Evolutionary conservation across 2,888 invertebrate genomes (phyloP).

Genomic region (Dorcus parallelipipedus): DNA sequence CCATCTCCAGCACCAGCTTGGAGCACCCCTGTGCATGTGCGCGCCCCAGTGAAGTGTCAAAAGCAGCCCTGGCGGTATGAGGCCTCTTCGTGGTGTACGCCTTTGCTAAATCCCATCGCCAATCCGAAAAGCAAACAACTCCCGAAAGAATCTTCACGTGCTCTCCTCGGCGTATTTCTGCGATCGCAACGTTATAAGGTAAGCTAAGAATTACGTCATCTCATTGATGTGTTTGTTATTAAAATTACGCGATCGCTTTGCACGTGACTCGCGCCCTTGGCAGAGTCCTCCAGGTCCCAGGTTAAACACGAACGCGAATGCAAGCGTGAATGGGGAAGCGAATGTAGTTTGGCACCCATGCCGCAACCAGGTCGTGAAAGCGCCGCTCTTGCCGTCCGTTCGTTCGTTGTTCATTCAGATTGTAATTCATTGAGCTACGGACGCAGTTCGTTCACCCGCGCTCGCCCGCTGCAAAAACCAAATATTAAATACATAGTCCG

Average conservation of each 20-base stretch:
- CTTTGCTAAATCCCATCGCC: not conserved
- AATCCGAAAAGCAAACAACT: no score
- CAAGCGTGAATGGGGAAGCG: slow-evolving; percentile 16
- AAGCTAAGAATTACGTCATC: slow-evolving; percentile 33
- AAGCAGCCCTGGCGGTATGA: not conserved
- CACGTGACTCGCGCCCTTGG: slow-evolving; percentile 26
- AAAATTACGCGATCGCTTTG: slow-evolving; percentile 2
- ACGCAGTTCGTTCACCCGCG: slow-evolving; percentile 38
- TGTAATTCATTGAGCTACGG: slow-evolving; percentile 33
- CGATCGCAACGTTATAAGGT: slow-evolving; percentile 32
- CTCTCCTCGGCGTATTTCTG: not conserved
- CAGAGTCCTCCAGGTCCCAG: slow-evolving; percentile 26
- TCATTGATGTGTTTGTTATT: slow-evolving; percentile 7
- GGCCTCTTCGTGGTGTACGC: not conserved
- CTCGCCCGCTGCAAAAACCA: slow-evolving; percentile 35
- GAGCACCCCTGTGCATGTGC: slow-evolving; percentile 21
- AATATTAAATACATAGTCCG: slow-evolving; percentile 37
- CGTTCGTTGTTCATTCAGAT: slow-evolving; percentile 30
- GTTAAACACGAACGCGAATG: no score
- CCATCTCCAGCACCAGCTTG: slow-evolving; percentile 15
- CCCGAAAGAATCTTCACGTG: no score
- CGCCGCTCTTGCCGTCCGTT: slow-evolving; percentile 10
- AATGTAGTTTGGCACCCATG: slow-evolving; percentile 36
- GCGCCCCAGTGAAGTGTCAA: slow-evolving; percentile 12
- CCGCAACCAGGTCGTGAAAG: slow-evolving; percentile 41